Evolutionary conservation across 2,797 vertebrate species (phyloP), one percentile per base, ranked within the genome.

Genomic region (Acanthis flammea): DNA sequence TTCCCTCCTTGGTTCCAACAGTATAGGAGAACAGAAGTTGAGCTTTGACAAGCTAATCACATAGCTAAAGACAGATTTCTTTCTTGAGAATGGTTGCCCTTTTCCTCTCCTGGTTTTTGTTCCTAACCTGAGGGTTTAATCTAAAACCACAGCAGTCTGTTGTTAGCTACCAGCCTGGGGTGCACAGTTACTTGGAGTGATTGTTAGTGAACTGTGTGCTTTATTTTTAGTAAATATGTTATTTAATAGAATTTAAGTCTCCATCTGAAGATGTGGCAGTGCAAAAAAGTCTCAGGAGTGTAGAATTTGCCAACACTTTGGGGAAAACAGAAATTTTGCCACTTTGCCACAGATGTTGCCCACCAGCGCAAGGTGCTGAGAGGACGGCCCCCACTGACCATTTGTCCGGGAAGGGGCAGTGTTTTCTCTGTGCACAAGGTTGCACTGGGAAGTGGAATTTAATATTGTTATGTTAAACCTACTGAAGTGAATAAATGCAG

Each of bases 381-480:
- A 39, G 35, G 14, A 53, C 0, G 0, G 9, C 58, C 10, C 9
- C 8, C 47, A 14, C 15, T 4, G 1, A 58, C 16, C 9, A 5
- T 44, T 67, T 61, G 15, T 7, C 33, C 41, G 65, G 53, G 27
- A 75, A 65, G 44, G 35, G 9, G 12, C 42, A 33, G 27, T 33
- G 9, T 22, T 44, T 66, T 37, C 1, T 4, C 81, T 47, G 5
- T 37, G 17, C 18, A 14, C 19, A 22, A 39, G 13, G 6, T 31
- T 95, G 30, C 42, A 39, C 33, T 8, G 21, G 14, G 10, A 3
- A 68, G 10, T 10, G 31, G 12, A 63, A 79, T 62, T 66, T 39
- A 70, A 39, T 33, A 58, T 19, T 28, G 8, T 30, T 24, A 15
- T 55, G 4, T 48, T 76, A 76, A 91, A 63, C n/a, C 19, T 48